These are phyloP conservation scores for Pharmacophagus antenor DNA, from an alignment of 2,888 invertebrate species.

Conservation along the genomic window DNA sequence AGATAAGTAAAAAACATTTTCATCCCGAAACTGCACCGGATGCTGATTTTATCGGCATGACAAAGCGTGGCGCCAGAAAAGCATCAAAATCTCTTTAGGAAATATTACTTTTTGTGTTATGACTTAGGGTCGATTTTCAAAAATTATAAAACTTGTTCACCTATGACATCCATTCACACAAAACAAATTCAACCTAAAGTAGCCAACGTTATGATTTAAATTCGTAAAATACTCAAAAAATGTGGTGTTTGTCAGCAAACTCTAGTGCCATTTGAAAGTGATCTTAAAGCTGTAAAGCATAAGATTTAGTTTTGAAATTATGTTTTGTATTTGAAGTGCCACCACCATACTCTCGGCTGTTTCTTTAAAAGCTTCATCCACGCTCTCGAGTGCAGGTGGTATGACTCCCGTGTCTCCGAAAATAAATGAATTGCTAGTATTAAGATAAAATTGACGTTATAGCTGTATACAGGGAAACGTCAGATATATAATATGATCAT, in stretches of 20 bases:
- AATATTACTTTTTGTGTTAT: conserved; percentile 36
- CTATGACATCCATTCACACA: conserved; percentile 26
- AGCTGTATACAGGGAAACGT: conserved; percentile 10
- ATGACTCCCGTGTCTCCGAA: conserved; percentile 76
- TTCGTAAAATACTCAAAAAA: conserved; percentile 34
- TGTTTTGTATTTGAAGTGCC: conserved; percentile 55
- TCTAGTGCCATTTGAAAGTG: conserved; percentile 36
- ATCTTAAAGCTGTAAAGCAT: conserved; percentile 13
- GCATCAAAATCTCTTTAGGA: conserved; percentile 34
- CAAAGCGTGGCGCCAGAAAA: conserved; percentile 77
- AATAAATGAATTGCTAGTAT: conserved; percentile 77
- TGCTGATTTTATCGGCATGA: conserved; percentile 78
- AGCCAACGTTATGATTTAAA: conserved; percentile 39
- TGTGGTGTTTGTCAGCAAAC: conserved; percentile 63
- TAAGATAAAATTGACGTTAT: conserved; percentile 56
- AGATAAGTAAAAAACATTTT: conserved; percentile 81
- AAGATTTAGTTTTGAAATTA: conserved; percentile 42
- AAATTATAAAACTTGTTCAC: conserved; percentile 19
- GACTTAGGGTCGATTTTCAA: conserved; percentile 34
- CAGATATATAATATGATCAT: background rate
- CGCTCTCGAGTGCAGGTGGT: conserved; percentile 75
- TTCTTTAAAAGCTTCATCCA: conserved; percentile 70
- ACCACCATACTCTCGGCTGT: conserved; percentile 64
- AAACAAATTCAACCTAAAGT: conserved; percentile 32
- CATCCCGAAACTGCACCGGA: conserved; percentile 80